Conservation (phyloP, 1,140 invertebrate species). For the Ptiloglossa arizonensis region DNA sequence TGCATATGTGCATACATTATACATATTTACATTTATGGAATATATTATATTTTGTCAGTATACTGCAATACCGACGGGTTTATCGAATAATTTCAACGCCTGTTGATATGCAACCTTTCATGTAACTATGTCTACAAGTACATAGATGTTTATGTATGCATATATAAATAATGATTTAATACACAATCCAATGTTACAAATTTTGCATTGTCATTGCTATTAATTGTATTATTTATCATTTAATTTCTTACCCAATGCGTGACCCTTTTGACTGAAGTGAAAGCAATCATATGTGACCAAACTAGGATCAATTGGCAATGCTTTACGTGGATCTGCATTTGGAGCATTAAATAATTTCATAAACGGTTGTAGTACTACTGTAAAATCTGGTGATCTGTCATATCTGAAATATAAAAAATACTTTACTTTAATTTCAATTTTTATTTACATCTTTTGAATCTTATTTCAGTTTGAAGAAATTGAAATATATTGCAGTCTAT, state of each 20-base stretch:
- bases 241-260: slow-evolving; percentile 80
- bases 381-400: slow-evolving; percentile 83
- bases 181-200: not conserved
- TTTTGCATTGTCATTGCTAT: not conserved
- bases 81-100: not conserved
- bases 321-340: slow-evolving; percentile 68
- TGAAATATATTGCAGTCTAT: too few relatives aligned
- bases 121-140: not conserved
- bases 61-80: too few relatives aligned
- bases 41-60: too few relatives aligned
- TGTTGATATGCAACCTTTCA: not conserved
- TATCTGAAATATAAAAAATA: slow-evolving; percentile 63
- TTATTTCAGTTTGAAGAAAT: too few relatives aligned
- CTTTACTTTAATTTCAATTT: not conserved
- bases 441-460: not conserved
- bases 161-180: not conserved
- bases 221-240: not conserved
- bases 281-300: slow-evolving; percentile 86
- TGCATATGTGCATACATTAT: too few relatives aligned
- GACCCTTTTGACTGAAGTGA: slow-evolving; percentile 85
- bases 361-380: slow-evolving; percentile 87
- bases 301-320: slow-evolving; percentile 77
- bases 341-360: slow-evolving; percentile 84
- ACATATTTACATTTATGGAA: too few relatives aligned
- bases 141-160: not conserved